These are phyloP conservation scores for Andricus quercusramuli DNA, from an alignment of 2,888 invertebrate genomes.

Conservation along the genomic window DNA sequence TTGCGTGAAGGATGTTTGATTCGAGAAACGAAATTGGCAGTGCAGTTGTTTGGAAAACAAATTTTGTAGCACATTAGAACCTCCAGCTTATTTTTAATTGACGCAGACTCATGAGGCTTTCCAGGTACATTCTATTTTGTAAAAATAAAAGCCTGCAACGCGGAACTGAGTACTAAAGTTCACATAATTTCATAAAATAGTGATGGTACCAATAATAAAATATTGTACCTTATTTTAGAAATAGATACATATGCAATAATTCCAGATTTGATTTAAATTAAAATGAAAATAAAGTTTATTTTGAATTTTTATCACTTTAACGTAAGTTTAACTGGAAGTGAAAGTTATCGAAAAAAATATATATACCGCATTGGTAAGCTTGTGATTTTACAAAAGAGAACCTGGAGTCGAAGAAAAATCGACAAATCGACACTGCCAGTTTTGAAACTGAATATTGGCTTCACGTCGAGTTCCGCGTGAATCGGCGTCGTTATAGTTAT, in stretches of 20 bases:
- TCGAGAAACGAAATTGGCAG: constrained; percentile 24
- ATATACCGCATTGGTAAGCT: neutral
- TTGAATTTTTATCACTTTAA: neutral
- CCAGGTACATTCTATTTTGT: constrained; percentile 29
- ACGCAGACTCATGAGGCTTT: constrained; percentile 43
- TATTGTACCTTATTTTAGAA: neutral
- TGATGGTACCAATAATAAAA: neutral
- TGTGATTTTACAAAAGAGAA: constrained; percentile 33
- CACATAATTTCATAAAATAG: neutral
- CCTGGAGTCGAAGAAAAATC: constrained; percentile 50
- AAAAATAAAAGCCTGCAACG: constrained; percentile 45
- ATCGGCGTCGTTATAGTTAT: constrained; percentile 62
- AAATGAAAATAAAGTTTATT: neutral
- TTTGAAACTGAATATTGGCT: constrained; percentile 50
- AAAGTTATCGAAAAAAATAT: neutral
- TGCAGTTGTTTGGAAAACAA: constrained; percentile 8
- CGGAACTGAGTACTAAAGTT: neutral
- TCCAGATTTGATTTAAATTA: neutral
- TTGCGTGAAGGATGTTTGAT: constrained; percentile 70
- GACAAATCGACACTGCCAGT: constrained; percentile 49
- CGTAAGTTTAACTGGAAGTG: neutral
- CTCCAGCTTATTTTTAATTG: constrained; percentile 46
- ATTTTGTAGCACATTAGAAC: constrained; percentile 20
- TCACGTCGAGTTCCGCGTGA: constrained; percentile 60
- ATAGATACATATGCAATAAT: neutral